phyloP scores from a whole-genome alignment of 23 tunicate species.

The Corella eumyota region DNA sequence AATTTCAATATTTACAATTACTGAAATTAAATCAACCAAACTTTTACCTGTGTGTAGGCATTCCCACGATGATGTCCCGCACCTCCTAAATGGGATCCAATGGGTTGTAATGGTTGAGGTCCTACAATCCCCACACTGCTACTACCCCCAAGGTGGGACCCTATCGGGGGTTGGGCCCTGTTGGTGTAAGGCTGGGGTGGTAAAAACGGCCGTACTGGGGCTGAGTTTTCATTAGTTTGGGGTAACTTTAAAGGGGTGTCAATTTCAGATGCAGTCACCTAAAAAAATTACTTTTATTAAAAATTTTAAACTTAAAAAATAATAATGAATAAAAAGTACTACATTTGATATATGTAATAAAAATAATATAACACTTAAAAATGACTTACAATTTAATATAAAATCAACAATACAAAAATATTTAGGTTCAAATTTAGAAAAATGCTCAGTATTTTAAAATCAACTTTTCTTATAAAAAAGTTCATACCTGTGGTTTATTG shows the following conservation, averaged over 20 bases:
- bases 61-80: conserved; percentile 28
- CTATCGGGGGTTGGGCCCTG: conserved; percentile 69
- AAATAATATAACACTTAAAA: too few species aligned
- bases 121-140: conserved; percentile 32
- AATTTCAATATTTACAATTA: too few species aligned
- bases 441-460: not conserved
- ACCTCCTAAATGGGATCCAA: conserved; percentile 54
- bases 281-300: not conserved
- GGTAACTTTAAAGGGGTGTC: conserved; percentile 9
- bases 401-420: too few species aligned
- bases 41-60: too few species aligned
- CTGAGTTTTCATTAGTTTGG: not conserved
- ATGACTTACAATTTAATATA: too few species aligned
- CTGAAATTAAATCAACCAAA: too few species aligned
- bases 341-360: not conserved
- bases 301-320: too few species aligned
- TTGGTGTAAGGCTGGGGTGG: too few species aligned
- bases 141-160: conserved; percentile 48
- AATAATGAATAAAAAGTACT: not conserved
- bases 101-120: conserved; percentile 46
- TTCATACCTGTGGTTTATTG: conserved; percentile 35
- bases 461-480: not conserved
- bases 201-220: not conserved
- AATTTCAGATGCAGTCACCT: conserved; percentile 27
- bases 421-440: too few species aligned